Evolutionary conservation across 2,888 invertebrate species (phyloP), one percentile per base, ranked within the genome.

Genomic region (Orchesella flavescens): DNA sequence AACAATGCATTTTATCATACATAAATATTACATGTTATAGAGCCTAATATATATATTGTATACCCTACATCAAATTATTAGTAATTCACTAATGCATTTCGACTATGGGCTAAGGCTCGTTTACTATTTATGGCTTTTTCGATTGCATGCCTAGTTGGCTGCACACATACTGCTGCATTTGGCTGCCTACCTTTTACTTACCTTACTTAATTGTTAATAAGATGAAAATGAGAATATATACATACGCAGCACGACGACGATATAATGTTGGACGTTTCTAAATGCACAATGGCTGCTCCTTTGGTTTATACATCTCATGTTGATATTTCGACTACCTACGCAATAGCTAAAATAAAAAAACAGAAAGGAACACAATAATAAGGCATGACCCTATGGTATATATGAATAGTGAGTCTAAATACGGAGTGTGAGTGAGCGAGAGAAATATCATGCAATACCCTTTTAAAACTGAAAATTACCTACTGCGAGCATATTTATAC

Each of bases 141-240:
- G 68, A 34, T 69, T 69, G 68, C 68, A 69, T 69, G 68, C 68
- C 68, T 49, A 69, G 68, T 69, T 69, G 46, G 34, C 34, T 34
- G 34, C 34, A 34, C 34, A 34, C 34, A 34, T 34, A n/a, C n/a
- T n/a, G n/a, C n/a, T 34, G 34, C 34, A 34, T 34, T 34, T 34
- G 2, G 34, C 3, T 7, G 2, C 49, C 68, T 49, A 2, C 49
- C 68, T 49, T 69, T 69, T 69, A 69, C 68, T 69, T 69, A 61
- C 61, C 61, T 61, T 61, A 61, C 61, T 61, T 61, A 61, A 61
- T 61, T 61, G 61, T 61, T 61, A 61, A 61, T 61, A 61, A 61
- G 24, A 49, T 49, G 49, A 49, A 34, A 34, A n/a, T 49, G n/a
- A 49, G n/a, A 49, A n/a, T 49, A 12, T 12, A 49, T 10, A n/a